These are phyloP conservation scores for Atrichornis clamosus DNA, from an alignment of 2,113 vertebrate species.

Conservation along the genomic window DNA sequence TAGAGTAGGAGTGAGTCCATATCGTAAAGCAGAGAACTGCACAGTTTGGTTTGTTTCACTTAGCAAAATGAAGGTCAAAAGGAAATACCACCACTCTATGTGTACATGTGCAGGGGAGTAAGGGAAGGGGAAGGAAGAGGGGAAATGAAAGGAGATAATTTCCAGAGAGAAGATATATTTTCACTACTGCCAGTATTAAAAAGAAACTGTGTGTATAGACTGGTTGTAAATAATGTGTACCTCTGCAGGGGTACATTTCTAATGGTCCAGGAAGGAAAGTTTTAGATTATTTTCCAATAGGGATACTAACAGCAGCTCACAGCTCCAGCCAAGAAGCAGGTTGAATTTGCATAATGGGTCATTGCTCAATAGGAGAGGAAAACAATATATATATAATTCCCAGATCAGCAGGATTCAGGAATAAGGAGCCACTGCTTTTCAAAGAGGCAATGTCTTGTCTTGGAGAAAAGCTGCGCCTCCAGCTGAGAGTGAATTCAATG, in stretches of 20 bases:
- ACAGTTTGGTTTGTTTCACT: not conserved
- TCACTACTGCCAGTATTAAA: not conserved
- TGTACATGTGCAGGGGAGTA: not conserved
- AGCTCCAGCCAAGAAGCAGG: not conserved
- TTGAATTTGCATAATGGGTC: not conserved
- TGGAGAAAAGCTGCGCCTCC: not conserved
- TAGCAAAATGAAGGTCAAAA: not conserved
- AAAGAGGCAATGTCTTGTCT: not conserved
- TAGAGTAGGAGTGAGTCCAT: not conserved
- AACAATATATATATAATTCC: not conserved
- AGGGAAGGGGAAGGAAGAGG: not conserved
- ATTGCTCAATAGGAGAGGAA: not conserved
- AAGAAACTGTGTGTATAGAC: not conserved
- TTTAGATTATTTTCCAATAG: not conserved
- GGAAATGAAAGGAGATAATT: not conserved
- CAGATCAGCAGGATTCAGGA: not conserved
- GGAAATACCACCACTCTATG: not conserved
- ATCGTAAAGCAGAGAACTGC: not conserved
- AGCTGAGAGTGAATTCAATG: not conserved
- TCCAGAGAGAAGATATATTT: not conserved
- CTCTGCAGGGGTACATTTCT: not conserved
- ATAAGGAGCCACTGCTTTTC: not conserved
- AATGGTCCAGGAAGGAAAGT: not conserved
- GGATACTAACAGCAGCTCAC: not conserved
- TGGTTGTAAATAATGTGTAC: not conserved